Conservation (phyloP, 2,888 invertebrate species). For the Pollenia angustigena region DNA sequence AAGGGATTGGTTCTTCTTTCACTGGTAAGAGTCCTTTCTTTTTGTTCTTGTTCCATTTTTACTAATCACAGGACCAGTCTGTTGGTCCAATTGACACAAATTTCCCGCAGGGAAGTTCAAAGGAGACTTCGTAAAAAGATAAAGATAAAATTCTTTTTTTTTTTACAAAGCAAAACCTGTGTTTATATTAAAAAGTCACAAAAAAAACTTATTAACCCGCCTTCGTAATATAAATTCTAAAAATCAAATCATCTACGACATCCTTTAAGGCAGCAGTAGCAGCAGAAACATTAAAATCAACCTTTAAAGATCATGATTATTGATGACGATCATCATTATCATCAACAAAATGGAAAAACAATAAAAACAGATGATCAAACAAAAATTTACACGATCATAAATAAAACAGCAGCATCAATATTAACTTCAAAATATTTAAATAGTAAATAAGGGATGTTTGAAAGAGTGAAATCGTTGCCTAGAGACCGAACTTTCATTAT, state of each 20-base stretch:
- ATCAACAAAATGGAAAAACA: slow-evolving; percentile 70
- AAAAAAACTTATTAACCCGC: no score
- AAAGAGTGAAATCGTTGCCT: not conserved
- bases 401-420: slow-evolving; percentile 56
- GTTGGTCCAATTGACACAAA: no score
- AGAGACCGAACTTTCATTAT: not conserved
- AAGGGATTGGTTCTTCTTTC: no score
- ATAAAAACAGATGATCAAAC: slow-evolving; percentile 83
- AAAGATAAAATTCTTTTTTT: no score
- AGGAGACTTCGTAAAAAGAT: no score
- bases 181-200: no score
- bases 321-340: slow-evolving; percentile 4
- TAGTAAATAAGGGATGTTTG: not conserved
- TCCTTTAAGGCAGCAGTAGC: slow-evolving; percentile 11
- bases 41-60: no score
- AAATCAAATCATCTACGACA: not conserved
- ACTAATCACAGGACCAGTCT: no score
- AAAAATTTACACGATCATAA: slow-evolving; percentile 79
- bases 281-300: slow-evolving; percentile 38
- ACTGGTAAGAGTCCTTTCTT: no score
- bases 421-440: slow-evolving; percentile 12
- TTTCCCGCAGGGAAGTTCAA: no score
- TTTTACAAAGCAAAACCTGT: no score
- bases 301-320: slow-evolving; percentile 18
- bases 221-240: not conserved